Evolutionary conservation across 92 coral and sea anemone genomes (phyloP).

Genomic region (Zoanthus sociatus): DNA sequence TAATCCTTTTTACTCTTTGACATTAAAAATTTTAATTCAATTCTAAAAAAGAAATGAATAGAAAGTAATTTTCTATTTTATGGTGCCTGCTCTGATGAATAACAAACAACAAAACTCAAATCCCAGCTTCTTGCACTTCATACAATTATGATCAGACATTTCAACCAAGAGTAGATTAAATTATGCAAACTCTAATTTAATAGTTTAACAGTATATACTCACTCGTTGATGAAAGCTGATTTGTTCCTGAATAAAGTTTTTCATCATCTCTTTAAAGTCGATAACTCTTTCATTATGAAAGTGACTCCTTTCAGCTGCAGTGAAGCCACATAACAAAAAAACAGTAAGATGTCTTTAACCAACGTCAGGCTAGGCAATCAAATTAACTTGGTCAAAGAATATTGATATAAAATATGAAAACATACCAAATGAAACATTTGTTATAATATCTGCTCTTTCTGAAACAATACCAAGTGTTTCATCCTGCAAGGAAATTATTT

Average conservation of each 20-base stretch:
- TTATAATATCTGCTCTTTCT: slow-evolving; percentile 89
- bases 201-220: slow-evolving; percentile 33
- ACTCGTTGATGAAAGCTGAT: slow-evolving; percentile 92
- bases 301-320: slow-evolving; percentile 93
- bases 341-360: too few species aligned
- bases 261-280: slow-evolving; percentile 94
- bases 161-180: too few species aligned
- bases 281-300: slow-evolving; percentile 84
- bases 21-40: too few species aligned
- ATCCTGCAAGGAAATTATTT: slow-evolving; percentile 59
- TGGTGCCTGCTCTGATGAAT: too few species aligned
- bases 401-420: neutral
- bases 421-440: slow-evolving; percentile 96
- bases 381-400: neutral
- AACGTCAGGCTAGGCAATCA: too few species aligned
- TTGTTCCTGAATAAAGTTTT: slow-evolving; percentile 88
- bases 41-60: too few species aligned
- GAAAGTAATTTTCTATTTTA: too few species aligned
- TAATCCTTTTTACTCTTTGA: too few species aligned
- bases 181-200: too few species aligned
- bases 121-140: too few species aligned
- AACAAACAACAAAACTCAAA: too few species aligned
- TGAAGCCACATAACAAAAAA: neutral
- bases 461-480: slow-evolving; percentile 76
- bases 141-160: too few species aligned